Percentiles rank a stretch among this genome's conserved stretches.
Conservation (phyloP, 2,797 vertebrate genomes). For the Urocyon cinereoargenteus region DNA sequence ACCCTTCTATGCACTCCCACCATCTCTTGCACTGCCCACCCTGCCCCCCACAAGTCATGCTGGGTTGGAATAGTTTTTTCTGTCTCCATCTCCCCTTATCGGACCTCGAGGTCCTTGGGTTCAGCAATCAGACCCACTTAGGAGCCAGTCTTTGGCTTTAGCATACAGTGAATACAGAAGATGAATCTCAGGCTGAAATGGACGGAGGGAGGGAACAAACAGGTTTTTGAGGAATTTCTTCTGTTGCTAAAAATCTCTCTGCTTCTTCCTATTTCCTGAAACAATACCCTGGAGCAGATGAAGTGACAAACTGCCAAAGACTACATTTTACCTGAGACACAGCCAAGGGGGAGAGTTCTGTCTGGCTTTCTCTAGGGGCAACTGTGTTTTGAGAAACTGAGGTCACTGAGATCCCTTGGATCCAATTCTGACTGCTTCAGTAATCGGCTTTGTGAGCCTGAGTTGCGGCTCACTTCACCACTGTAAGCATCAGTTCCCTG, state of each 20-base stretch:
- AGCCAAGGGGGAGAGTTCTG: background rate
- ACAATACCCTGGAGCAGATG: background rate
- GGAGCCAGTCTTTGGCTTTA: background rate
- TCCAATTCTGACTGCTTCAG: background rate
- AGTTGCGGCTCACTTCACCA: background rate
- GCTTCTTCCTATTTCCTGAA: background rate
- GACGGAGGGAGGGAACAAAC: background rate
- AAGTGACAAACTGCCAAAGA: background rate
- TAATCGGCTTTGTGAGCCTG: background rate
- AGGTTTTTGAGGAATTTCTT: background rate
- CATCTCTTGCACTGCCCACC: background rate
- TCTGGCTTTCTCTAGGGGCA: background rate
- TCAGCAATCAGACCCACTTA: background rate
- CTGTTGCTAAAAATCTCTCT: background rate
- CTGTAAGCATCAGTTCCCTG: background rate
- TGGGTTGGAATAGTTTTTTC: background rate
- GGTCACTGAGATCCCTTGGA: background rate
- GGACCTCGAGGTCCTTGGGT: background rate
- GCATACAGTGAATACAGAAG: background rate
- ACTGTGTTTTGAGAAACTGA: constrained; percentile 5
- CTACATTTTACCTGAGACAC: background rate
- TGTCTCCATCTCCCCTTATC: background rate
- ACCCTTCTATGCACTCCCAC: background rate
- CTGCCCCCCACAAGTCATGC: background rate
- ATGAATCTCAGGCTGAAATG: background rate